Percentiles rank a stretch among this genome's conserved stretches.
These are phyloP conservation scores for Barbus barbus DNA, from an alignment of 2,113 vertebrate species.

Conservation along the genomic window DNA sequence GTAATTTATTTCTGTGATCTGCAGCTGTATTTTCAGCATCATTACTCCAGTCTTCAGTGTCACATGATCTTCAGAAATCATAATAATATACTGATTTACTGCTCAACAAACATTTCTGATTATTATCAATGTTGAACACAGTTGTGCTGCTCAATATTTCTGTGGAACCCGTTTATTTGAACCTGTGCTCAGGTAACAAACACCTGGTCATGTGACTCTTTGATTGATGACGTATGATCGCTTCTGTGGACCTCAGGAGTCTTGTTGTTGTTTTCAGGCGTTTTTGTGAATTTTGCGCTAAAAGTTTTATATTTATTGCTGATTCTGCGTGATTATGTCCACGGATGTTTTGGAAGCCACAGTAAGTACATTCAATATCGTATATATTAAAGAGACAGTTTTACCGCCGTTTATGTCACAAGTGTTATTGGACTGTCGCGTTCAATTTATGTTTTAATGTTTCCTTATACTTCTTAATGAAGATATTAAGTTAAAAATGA, in stretches of 20 bases:
- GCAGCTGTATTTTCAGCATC: not conserved
- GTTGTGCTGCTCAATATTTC: no score
- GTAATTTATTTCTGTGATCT: not conserved
- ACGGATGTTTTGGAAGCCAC: constrained; percentile 29
- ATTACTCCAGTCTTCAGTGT: no score
- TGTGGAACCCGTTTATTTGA: not conserved
- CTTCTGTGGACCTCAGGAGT: no score
- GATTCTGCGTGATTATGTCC: constrained; percentile 16
- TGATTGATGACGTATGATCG: not conserved
- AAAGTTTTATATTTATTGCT: no score
- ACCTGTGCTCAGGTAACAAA: not conserved
- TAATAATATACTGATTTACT: not conserved
- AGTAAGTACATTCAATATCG: not conserved
- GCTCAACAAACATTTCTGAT: not conserved
- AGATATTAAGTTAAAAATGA: no score
- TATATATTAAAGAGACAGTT: no score
- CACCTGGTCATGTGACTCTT: not conserved
- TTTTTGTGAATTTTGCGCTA: not conserved
- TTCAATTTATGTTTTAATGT: not conserved
- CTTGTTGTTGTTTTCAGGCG: no score
- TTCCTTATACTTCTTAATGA: no score
- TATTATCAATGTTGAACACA: no score
- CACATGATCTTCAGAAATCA: no score
- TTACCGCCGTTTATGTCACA: no score
- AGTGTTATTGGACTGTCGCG: not conserved